These are phyloP conservation scores for Heliconius melpomene DNA, from an alignment of 1,140 invertebrate species.

Conservation along the genomic window DNA sequence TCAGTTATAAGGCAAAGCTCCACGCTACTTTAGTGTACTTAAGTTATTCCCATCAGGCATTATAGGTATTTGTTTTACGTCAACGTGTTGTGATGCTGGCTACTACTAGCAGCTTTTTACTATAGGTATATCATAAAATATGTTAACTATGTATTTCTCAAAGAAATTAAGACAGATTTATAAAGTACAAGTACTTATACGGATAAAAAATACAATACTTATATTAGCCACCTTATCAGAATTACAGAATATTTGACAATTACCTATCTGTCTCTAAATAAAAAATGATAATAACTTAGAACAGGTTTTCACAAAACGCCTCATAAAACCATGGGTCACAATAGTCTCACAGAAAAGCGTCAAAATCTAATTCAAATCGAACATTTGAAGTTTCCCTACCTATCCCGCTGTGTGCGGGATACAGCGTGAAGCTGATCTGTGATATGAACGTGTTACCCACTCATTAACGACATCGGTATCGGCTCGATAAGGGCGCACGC, in stretches of 20 bases:
- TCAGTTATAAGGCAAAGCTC: constrained; percentile 25
- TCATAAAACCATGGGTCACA: no score
- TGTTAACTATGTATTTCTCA: neutral
- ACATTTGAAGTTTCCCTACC: neutral
- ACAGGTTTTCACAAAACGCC: no score
- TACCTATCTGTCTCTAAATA: no score
- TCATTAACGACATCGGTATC: constrained; percentile 37
- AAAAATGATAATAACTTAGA: no score
- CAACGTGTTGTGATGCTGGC: neutral
- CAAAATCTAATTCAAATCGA: neutral
- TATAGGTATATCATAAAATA: neutral
- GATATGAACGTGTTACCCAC: constrained; percentile 35
- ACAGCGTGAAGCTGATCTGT: neutral
- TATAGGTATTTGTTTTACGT: constrained; percentile 12
- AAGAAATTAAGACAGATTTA: neutral
- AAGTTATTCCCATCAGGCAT: constrained; percentile 21
- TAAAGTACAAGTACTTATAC: neutral
- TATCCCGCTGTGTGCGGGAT: no score
- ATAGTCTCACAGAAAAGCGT: neutral
- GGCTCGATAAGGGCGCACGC: constrained; percentile 56
- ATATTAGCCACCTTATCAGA: no score
- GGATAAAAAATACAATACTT: no score
- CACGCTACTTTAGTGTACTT: constrained; percentile 23
- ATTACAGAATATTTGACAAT: no score
- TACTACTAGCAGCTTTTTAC: neutral